Base-by-base conservation (phyloP, 2,797 vertebrate species). In the Eospalax fontanierii region DNA sequence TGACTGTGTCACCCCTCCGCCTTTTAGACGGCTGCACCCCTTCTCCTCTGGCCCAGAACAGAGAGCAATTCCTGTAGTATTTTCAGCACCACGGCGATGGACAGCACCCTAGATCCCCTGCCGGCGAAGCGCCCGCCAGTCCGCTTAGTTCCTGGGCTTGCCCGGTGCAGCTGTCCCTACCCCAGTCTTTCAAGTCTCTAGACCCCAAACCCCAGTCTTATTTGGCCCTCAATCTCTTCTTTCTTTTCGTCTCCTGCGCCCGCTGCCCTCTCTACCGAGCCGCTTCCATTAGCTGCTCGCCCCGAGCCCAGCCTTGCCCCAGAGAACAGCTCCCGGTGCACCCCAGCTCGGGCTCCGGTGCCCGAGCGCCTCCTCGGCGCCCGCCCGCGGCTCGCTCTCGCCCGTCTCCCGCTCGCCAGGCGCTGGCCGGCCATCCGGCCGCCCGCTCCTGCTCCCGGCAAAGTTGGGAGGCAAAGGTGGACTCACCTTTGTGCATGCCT, bases 401-500 rank as follows among this genome's bases (percentile, higher is more conserved):
- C 94, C 92, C 40, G 90, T 88, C 95, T 93, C 96, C 91, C 80
- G 85, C 90, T 95, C 76, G 43, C 24, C 73, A 68, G 86, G 85
- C 93, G 57, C 93, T 95, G 87, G 94, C 95, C 96, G 94, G 97
- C 90, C 61, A 74, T 33, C 74, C 87, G 65, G 92, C 83, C 95
- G 97, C 88, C 81, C 61, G 71, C 97, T 98, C 97, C 94, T 97
- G 97, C 96, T 96, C 95, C 95, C 83, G 89, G 98, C 97, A 98
- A 98, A 98, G 98, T 98, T 98, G 97, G 97, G 87, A 93, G 92
- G 98, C 97, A 97, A 97, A 98, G 95, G 96, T 95, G 95, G 71
- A 97, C 99, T 98, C 98, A 99, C 99, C 99, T 99, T 99, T 99
- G 99, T 99, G 99, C 99, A 99, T 99, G 99, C 99, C 99, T 97